Base-by-base conservation (phyloP, 2,113 vertebrate species). In the Nibea coibor region DNA sequence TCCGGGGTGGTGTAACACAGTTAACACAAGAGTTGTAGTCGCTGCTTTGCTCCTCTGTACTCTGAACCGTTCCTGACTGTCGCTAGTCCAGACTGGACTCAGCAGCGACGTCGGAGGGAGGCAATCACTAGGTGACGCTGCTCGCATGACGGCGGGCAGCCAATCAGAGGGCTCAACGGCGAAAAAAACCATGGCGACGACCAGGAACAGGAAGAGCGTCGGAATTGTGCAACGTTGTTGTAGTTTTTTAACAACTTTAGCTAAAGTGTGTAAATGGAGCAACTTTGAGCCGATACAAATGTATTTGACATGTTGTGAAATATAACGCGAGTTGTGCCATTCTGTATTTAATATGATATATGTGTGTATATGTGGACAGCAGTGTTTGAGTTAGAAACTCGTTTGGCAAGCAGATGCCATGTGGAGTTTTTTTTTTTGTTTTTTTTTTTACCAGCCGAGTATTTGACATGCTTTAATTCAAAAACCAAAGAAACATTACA, bases 141-240 rank as follows among this genome's bases (percentile, higher is more conserved):
- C 87, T 94, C 94, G 94, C 94, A 91, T 88, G 94, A 96, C 54
- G 9, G 0, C 17, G 3, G 3, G 0, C 0, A 39, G 24, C 94
- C 94, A 95, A 95, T 95, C 86, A 87, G 20, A 89, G 26, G 10
- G 11, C 73, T 3, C 10, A 1, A 15, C 2, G 1, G 14, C 1
- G 1, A 26, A 65, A 47, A 56, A 5, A 8, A 82, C 88, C 88
- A 90, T 88, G 0, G 61, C 14, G 50, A 66, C 48, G 17, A 87
- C 0, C 59, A 84, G 80, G 69, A 89, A 81, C 16, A 64, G 62
- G 64, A 66, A 72, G 28, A 10, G 14, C 45, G 4, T 22, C 14
- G 2, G 19, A 26, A 20, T 47, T 47, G 1, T 62, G 67, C 3
- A 22, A 76, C 35, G 4, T 53, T 45, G 43, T 45, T 92, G 94